Evolutionary conservation across 2,888 invertebrate genomes (phyloP), one percentile per base, ranked within the genome.

Genomic region (Spisula subtruncata): DNA sequence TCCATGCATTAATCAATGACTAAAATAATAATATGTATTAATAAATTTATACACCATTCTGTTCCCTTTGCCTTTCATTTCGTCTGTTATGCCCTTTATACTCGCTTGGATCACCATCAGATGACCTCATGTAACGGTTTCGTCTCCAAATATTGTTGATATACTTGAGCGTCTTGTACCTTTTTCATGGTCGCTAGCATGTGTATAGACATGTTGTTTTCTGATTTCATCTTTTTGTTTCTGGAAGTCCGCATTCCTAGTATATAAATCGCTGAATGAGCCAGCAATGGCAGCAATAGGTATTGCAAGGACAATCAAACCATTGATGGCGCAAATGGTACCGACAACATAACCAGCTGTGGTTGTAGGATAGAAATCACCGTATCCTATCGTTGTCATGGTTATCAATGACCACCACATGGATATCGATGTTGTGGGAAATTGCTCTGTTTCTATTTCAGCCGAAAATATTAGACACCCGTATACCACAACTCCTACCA

Each of bases 271-370:
- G 12, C 93, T 86, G 89, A 96, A 96, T 86, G 94, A 95, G 51
- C 93, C 93, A 79, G 95, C 95, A 48, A 96, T 95, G 54, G 95
- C 94, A 10, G 96, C 95, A 35, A 96, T 95, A 0, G 96, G 95
- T 86, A 96, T 92, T 12, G 94, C 94, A 18, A 94, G 86, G 18
- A 94, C 89, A 66, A 96, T 81, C 14, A 95, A 92, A 14, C 96
- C 96, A 35, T 93, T 92, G 8, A 95, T 56, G 0, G 95, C 95
- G 75, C 96, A 96, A 29, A 93, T 56, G 10, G 89, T 81, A 10
- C 95, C 95, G n/a, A 95, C 91, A 25, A 94, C 46, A 82, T 95
- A 95, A 0, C 96, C 95, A 10, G 84, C 54, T 0, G 92, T 80
- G 0, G 94, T 91, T 0, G 87, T 91, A 0, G 96, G 96, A 35